Evolutionary conservation across 2,797 vertebrate species (phyloP).

Genomic region (Alauda arvensis): DNA sequence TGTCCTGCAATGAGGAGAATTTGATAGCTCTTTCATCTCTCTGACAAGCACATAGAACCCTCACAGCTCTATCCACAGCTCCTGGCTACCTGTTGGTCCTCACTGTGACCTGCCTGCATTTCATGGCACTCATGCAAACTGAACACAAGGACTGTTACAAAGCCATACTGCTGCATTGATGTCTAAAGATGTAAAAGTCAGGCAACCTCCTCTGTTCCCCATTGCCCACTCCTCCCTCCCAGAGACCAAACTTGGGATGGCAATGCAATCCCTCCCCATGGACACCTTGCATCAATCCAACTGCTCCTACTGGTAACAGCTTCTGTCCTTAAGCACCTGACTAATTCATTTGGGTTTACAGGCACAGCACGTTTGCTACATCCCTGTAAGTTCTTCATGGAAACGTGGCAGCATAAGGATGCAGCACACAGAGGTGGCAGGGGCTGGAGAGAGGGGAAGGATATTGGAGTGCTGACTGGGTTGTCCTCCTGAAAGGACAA

Average conservation of each 20-base stretch:
- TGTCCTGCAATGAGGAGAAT: not conserved
- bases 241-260: not conserved
- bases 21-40: not conserved
- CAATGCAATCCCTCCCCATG: not conserved
- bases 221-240: fast-evolving
- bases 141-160: not conserved
- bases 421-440: not conserved
- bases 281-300: not conserved
- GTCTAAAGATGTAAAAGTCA: not conserved
- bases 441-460: not conserved
- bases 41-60: not conserved
- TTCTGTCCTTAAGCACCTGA: not conserved
- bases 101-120: not conserved
- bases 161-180: not conserved
- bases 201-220: not conserved
- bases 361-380: not conserved
- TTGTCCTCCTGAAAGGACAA: not conserved
- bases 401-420: not conserved
- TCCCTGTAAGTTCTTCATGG: not conserved
- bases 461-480: not conserved
- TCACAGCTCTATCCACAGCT: not conserved
- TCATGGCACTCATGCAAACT: not conserved
- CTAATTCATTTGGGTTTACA: not conserved
- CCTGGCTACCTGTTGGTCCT: not conserved
- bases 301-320: not conserved